Percentiles rank a stretch among this genome's conserved stretches.
These are phyloP conservation scores for Brachypodius melanocephalos DNA, from an alignment of 2,113 vertebrate species.

Conservation along the genomic window DNA sequence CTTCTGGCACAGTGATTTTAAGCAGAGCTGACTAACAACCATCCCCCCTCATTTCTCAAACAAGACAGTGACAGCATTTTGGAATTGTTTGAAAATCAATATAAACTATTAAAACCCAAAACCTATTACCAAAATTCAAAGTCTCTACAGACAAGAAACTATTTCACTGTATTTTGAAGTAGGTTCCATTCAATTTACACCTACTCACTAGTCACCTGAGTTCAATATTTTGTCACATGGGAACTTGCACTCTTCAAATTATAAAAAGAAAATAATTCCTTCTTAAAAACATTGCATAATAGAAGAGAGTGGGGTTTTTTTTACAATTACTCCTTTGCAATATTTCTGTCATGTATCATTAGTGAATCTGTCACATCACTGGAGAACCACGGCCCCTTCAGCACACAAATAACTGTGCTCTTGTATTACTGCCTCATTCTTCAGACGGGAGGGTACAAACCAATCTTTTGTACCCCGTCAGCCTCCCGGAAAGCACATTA, in stretches of 20 bases:
- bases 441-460: constrained; percentile 77
- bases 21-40: neutral
- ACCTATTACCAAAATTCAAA: neutral
- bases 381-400: constrained; percentile 56
- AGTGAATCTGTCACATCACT: constrained; percentile 71
- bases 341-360: constrained; percentile 79
- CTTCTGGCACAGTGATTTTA: neutral
- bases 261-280: neutral
- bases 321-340: constrained; percentile 74
- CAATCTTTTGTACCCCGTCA: constrained; percentile 77
- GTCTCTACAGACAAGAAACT: neutral
- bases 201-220: neutral
- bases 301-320: neutral
- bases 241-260: neutral
- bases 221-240: neutral
- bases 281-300: neutral
- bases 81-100: neutral
- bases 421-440: constrained; percentile 65
- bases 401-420: constrained; percentile 70
- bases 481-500: constrained; percentile 71
- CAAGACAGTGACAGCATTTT: neutral
- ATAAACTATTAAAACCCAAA: neutral
- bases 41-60: neutral
- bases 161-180: neutral
- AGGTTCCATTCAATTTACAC: neutral